These are phyloP conservation scores for Erinaceus europaeus DNA, from an alignment of 2,113 vertebrate species.

Conservation along the genomic window DNA sequence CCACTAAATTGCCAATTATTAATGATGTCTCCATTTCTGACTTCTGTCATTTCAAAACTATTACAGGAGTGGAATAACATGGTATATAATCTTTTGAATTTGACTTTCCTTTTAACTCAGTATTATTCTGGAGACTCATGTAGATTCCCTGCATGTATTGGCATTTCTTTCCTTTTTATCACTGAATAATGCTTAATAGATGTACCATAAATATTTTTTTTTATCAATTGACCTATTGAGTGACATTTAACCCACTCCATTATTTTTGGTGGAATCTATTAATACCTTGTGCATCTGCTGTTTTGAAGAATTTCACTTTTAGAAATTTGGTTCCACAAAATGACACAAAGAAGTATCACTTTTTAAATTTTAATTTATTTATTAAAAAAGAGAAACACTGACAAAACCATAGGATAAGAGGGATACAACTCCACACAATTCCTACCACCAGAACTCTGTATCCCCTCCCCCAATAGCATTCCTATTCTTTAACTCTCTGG, in stretches of 20 bases:
- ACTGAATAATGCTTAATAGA: neutral
- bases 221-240: neutral
- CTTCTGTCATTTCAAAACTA: constrained; percentile 42
- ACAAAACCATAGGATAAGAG: no score
- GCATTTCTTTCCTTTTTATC: constrained; percentile 13
- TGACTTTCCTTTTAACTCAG: neutral
- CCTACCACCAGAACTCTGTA: no score
- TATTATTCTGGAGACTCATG: constrained; percentile 5
- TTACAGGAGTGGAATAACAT: constrained; percentile 14
- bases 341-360: constrained; percentile 19
- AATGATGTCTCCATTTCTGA: neutral
- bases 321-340: constrained; percentile 10
- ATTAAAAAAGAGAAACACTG: no score
- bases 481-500: no score
- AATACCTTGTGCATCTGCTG: neutral
- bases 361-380: no score
- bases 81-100: neutral
- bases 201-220: neutral
- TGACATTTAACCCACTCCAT: neutral
- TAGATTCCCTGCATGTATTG: neutral
- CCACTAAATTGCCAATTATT: neutral
- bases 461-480: no score
- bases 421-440: no score
- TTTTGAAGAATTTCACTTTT: constrained; percentile 42
- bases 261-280: neutral